Percentiles rank a stretch among this genome's conserved stretches.
phyloP scores from a whole-genome alignment of 2,797 vertebrate genomes.

The Enteromius trimaculatus region DNA sequence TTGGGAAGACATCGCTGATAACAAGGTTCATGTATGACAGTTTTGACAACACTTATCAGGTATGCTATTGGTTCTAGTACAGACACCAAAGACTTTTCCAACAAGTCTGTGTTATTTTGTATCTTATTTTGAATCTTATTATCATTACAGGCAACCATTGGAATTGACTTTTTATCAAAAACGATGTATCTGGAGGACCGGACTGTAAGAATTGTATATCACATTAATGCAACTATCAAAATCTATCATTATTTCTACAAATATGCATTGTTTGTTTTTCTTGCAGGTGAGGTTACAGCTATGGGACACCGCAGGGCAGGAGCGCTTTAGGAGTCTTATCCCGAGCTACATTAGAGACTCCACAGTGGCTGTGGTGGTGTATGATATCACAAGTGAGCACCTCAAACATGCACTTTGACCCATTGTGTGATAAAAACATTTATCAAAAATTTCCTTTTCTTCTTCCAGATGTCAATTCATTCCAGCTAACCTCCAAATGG shows the following conservation, averaged over 20 bases:
- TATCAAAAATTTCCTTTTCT: constrained; percentile 3
- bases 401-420: constrained; percentile 14
- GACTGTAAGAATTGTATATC: constrained; percentile 78
- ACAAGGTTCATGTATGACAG: constrained; percentile 87
- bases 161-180: constrained; percentile 93
- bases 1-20: constrained; percentile 84
- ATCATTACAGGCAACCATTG: constrained; percentile 85
- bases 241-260: constrained; percentile 15
- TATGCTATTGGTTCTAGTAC: constrained; percentile 56
- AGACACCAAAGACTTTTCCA: neutral
- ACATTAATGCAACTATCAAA: neutral
- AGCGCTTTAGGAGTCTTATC: constrained; percentile 93
- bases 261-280: neutral
- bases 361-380: constrained; percentile 92
- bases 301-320: constrained; percentile 94
- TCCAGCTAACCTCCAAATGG: constrained; percentile 95
- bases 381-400: constrained; percentile 91
- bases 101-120: neutral
- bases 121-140: constrained; percentile 49
- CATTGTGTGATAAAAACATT: neutral
- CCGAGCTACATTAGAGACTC: constrained; percentile 95
- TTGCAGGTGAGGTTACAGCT: constrained; percentile 90
- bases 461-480: constrained; percentile 89
- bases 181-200: constrained; percentile 94
- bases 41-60: constrained; percentile 86